Evolutionary conservation across 2,797 vertebrate genomes (phyloP), one percentile per base, ranked within the genome.

Genomic region (Arnoldichthys spilopterus): DNA sequence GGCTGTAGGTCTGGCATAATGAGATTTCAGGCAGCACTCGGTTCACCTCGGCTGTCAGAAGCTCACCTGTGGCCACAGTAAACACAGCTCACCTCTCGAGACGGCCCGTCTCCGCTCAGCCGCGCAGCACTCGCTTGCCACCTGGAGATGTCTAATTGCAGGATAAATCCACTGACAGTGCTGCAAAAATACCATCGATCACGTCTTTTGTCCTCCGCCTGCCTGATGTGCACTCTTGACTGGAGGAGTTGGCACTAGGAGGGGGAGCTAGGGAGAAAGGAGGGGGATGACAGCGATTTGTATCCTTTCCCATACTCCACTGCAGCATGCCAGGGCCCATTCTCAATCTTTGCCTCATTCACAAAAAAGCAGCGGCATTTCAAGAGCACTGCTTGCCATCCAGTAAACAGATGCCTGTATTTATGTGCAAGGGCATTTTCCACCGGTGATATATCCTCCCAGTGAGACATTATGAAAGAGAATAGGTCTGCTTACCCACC

Each of bases 31-130:
- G 76, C 43, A 70, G 64, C 68, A 37, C 32, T 80, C 71, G 68
- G 77, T 64, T 80, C 77, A 86, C 86, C 72, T 77, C 73, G 34
- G 70, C 84, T 83, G 89, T 90, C 88, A 90, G 68, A 59, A 72
- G 72, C 43, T 68, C 81, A 82, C 77, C 80, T 71, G 66, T 61
- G 70, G 51, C 70, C 34, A 37, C 54, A 16, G 72, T 80, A 80
- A 82, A 82, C 78, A 82, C 30, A 66, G 45, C 76, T 82, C 80
- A 80, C 43, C 71, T 69, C 66, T 45, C 13, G 69, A 76, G 76
- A 81, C 76, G 67, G 62, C 45, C 66, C 68, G 20, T n/a, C 59
- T 76, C 16, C 37, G 32, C 64, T 51, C 59, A 40, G 64, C 71
- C 7, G 16, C 45, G 34, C 45, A 37, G 54, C 66, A 73, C 77